Conservation (phyloP, 2,113 vertebrate species). For the Leptobrachium leishanense region DNA sequence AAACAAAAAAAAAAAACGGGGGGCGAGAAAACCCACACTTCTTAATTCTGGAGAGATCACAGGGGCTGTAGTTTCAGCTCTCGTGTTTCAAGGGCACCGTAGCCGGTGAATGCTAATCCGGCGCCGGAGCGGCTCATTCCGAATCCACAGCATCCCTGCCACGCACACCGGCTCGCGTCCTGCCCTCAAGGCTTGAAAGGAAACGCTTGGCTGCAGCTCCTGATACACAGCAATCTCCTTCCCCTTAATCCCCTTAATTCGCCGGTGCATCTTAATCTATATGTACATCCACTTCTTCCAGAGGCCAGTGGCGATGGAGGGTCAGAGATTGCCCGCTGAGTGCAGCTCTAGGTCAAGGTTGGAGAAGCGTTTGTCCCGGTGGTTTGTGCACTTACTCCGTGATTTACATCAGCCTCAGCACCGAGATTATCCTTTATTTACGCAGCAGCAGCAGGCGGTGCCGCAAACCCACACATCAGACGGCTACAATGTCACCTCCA, state of each 20-base stretch:
- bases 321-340: background rate
- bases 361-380: background rate
- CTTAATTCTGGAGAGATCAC: conserved; percentile 23
- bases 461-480: no score
- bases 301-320: background rate
- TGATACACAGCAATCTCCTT: conserved; percentile 8
- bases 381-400: no score
- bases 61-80: conserved; percentile 8
- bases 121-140: conserved; percentile 15
- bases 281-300: background rate
- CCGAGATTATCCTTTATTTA: no score
- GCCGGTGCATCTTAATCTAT: conserved; percentile 20
- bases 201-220: conserved; percentile 4
- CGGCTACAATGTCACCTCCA: no score
- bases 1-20: conserved; percentile 15
- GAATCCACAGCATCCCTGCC: conserved; percentile 6
- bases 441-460: no score
- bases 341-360: background rate
- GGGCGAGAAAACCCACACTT: conserved; percentile 3
- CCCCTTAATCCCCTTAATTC: conserved; percentile 7
- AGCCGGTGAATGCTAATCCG: conserved; percentile 17
- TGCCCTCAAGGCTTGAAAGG: conserved; percentile 10
- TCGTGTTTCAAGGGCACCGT: conserved; percentile 21
- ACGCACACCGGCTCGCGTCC: background rate
- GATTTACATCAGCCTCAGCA: no score